Evolutionary conservation across 2,888 invertebrate species (phyloP).

Genomic region (Caenorhabditis afra): DNA sequence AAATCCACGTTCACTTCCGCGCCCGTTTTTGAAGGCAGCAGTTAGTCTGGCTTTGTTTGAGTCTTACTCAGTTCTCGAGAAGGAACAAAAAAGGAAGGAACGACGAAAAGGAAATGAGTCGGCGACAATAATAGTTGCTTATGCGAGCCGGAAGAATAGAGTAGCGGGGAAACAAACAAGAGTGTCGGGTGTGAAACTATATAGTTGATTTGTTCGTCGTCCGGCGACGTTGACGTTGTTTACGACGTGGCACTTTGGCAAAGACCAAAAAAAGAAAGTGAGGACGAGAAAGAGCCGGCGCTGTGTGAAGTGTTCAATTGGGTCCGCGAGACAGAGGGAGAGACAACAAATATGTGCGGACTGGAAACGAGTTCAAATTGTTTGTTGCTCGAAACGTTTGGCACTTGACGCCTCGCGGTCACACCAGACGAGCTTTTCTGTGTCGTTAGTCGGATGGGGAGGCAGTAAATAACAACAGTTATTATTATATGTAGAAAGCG

Average conservation of each 20-base stretch:
- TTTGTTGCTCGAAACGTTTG: constrained; percentile 57
- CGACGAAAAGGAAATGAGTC: no score
- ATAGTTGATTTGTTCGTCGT: constrained; percentile 53
- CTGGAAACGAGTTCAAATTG: constrained; percentile 41
- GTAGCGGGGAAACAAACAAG: constrained; percentile 33
- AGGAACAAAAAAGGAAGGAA: no score
- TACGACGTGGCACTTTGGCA: constrained; percentile 58
- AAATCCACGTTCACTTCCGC: constrained; percentile 32
- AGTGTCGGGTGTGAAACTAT: constrained; percentile 56
- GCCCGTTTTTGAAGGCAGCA: constrained; percentile 18
- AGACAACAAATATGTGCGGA: constrained; percentile 43
- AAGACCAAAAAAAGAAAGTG: not conserved
- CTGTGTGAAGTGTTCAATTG: constrained; percentile 38
- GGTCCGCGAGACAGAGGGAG: not conserved
- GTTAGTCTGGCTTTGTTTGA: constrained; percentile 7
- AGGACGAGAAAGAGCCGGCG: not conserved
- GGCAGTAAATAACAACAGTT: constrained; percentile 51
- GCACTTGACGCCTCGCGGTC: constrained; percentile 23
- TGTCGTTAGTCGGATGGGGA: not conserved
- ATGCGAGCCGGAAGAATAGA: constrained; percentile 14
- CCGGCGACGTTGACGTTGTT: constrained; percentile 38
- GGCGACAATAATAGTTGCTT: constrained; percentile 43
- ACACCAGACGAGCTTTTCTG: no score
- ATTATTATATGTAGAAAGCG: constrained; percentile 39
- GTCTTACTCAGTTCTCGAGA: constrained; percentile 1